These are phyloP conservation scores for Myocastor coypus DNA, from an alignment of 2,113 vertebrate species.

Conservation along the genomic window DNA sequence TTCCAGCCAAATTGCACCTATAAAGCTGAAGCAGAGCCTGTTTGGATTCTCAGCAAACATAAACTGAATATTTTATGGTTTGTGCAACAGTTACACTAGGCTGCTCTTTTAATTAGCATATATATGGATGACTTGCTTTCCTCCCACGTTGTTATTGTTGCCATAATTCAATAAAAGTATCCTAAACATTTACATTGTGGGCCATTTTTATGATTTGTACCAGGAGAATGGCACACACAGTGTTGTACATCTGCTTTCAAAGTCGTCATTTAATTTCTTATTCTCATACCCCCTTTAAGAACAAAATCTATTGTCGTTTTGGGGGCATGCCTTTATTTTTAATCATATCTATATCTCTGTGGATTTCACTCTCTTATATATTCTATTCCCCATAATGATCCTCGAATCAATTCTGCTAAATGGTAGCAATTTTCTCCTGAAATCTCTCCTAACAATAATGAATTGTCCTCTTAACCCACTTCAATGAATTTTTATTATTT, in stretches of 20 bases:
- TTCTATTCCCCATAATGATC: background rate
- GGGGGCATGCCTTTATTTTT: background rate
- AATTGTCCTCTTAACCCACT: slow-evolving; percentile 15
- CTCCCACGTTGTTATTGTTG: slow-evolving; percentile 27
- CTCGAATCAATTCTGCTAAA: slow-evolving; percentile 53
- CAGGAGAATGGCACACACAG: background rate
- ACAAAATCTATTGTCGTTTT: slow-evolving; percentile 44
- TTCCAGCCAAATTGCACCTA: slow-evolving; percentile 78
- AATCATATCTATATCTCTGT: background rate
- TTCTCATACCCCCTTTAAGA: slow-evolving; percentile 56
- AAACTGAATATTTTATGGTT: slow-evolving; percentile 73
- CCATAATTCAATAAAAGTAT: slow-evolving; percentile 68
- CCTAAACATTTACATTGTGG: slow-evolving; percentile 44
- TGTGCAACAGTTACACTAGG: slow-evolving; percentile 28
- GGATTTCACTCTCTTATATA: slow-evolving; percentile 43
- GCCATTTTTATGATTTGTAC: slow-evolving; percentile 32
- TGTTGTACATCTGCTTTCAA: slow-evolving; percentile 53
- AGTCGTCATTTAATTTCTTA: slow-evolving; percentile 26
- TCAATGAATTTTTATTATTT: slow-evolving; percentile 9
- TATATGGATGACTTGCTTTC: slow-evolving; percentile 64
- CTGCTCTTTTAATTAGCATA: slow-evolving; percentile 69
- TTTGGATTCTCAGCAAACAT: slow-evolving; percentile 70
- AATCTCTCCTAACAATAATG: slow-evolving; percentile 39
- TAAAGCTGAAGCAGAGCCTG: slow-evolving; percentile 66
- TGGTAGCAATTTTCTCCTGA: slow-evolving; percentile 17